Evolutionary conservation across 2,113 vertebrate species (phyloP).

Genomic region (Halichoeres trimaculatus): DNA sequence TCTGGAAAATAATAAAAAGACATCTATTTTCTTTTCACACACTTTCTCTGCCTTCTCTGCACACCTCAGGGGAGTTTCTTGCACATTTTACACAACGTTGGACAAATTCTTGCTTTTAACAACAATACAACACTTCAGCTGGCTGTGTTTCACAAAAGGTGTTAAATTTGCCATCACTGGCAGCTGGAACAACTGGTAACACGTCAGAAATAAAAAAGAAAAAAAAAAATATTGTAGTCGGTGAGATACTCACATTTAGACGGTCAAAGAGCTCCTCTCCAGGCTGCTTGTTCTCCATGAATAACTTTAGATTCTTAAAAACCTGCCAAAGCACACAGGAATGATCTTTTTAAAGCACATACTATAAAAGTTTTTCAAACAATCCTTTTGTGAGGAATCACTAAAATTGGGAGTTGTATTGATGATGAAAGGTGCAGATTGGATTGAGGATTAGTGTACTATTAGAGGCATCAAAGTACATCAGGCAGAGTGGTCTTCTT

Average conservation of each 20-base stretch:
- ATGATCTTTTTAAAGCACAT: neutral
- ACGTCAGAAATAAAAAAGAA: neutral
- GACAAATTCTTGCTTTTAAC: neutral
- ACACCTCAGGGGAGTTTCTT: neutral
- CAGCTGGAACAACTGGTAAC: neutral
- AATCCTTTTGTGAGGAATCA: no score
- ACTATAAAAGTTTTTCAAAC: no score
- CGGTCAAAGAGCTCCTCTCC: conserved; percentile 86
- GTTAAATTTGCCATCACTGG: neutral
- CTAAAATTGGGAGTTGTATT: neutral
- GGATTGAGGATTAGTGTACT: neutral
- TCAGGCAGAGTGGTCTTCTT: no score
- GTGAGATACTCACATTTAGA: conserved; percentile 71
- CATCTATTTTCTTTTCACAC: conserved; percentile 38
- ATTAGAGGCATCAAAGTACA: no score
- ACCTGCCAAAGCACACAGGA: conserved; percentile 74
- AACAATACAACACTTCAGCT: neutral
- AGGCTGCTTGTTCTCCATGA: conserved; percentile 80
- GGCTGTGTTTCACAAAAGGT: neutral
- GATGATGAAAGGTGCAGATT: neutral
- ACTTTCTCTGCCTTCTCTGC: conserved; percentile 1
- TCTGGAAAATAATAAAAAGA: conserved; percentile 13
- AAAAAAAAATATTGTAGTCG: neutral
- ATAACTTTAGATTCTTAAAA: conserved; percentile 86
- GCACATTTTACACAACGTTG: neutral